Evolutionary conservation across 2,113 vertebrate species (phyloP), one percentile per base, ranked within the genome.

Genomic region (Eudyptes chrysolophus): DNA sequence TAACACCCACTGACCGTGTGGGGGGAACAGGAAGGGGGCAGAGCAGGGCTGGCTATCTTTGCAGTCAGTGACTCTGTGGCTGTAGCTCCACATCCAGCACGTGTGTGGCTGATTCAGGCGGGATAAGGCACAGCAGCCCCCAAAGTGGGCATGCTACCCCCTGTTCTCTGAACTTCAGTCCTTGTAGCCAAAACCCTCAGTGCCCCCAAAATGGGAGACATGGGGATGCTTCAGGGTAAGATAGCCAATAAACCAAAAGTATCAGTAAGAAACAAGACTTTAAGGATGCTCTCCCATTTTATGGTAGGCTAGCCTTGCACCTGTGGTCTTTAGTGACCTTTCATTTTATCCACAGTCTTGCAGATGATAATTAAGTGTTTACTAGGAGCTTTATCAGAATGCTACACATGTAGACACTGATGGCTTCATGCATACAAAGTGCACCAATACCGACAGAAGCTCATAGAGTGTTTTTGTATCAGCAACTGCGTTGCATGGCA

Each of bases 1-100:
- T 24, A 38, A 30, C 2, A 6, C 3, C 20, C 14, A 3, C 3
- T 48, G 7, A 11, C 40, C 4, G 4, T 1, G 0, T 3, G 3
- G 8, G 17, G 8, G 3, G 14, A 49, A 20, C 8, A n/a, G 7
- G 17, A 51, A 34, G 10, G 1, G 4, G 6, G 2, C 2, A 46
- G 38, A 87, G 18, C 19, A 46, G 15, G 6, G 8, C 21, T 83
- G 42, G 25, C 7, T 49, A 6, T 6, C 13, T 49, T 40, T 60
- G n/a, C 20, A 2, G 1, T 29, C n/a, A 24, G 40, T 2, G 2
- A 40, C 12, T 16, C 42, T 65, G 16, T 7, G 46, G 36, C 16
- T 55, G 34, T 7, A 65, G n/a, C 34, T 13, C 25, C 40, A 12
- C 20, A 34, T 13, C 14, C 16, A 20, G 13, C 3, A 11, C 0